Conservation (phyloP, 2,888 invertebrate species). For the Troides aeacus region DNA sequence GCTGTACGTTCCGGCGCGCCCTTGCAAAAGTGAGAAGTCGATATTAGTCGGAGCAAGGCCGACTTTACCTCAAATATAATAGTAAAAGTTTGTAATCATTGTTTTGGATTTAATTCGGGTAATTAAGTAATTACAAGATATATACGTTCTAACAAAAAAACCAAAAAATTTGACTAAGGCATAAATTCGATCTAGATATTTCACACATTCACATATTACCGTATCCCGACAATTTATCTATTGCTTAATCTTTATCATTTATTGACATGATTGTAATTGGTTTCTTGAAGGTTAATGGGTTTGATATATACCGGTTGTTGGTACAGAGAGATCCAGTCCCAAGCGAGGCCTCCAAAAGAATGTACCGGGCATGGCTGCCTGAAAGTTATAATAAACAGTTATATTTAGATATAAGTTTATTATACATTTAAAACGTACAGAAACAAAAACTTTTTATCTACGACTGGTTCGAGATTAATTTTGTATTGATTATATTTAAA, state of each 20-base stretch:
- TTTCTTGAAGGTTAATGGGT: neutral
- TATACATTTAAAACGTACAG: neutral
- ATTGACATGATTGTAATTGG: neutral
- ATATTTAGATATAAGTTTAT: neutral
- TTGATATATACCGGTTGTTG: conserved; percentile 18
- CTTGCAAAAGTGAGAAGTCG: too few relatives aligned
- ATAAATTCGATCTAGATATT: neutral
- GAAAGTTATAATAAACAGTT: conserved; percentile 2
- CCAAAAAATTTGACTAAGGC: neutral
- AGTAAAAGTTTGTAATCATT: too few relatives aligned
- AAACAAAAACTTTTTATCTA: neutral
- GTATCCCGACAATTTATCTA: too few relatives aligned
- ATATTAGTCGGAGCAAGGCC: too few relatives aligned
- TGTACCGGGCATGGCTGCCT: conserved; percentile 45
- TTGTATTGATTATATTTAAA: neutral
- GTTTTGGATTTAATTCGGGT: too few relatives aligned
- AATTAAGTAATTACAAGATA: neutral
- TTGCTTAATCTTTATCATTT: too few relatives aligned
- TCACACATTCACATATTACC: too few relatives aligned
- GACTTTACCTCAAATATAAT: too few relatives aligned
- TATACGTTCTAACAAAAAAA: neutral
- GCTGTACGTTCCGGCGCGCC: too few relatives aligned
- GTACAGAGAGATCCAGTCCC: conserved; percentile 35
- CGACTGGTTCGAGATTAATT: neutral
- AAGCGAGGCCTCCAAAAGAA: conserved; percentile 51